Conservation (phyloP, 2,888 invertebrate species). For the Fissipunctia ypsillon region DNA sequence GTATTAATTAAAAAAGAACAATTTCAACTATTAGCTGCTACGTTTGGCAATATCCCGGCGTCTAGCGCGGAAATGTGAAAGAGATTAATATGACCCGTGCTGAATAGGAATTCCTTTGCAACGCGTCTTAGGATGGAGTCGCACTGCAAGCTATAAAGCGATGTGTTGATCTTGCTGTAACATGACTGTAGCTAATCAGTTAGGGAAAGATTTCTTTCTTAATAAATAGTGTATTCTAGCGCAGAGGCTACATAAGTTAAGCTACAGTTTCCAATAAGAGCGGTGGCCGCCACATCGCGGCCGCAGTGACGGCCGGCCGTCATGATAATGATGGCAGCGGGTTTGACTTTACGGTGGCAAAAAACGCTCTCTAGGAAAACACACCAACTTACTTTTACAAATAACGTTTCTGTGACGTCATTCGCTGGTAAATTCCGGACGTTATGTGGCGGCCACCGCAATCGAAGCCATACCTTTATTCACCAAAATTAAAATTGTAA, state of each 20-base stretch:
- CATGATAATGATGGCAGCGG: not conserved
- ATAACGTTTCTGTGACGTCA: too few relatives aligned
- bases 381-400: too few relatives aligned
- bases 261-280: too few relatives aligned
- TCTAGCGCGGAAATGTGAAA: constrained; percentile 82
- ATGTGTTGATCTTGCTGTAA: not conserved
- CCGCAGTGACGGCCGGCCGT: not conserved
- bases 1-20: constrained; percentile 83
- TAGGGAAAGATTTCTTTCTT: not conserved
- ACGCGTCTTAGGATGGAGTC: constrained; percentile 70
- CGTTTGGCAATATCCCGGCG: constrained; percentile 78
- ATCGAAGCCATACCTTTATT: too few relatives aligned
- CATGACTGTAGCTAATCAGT: not conserved
- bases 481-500: not conserved
- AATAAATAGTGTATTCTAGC: not conserved
- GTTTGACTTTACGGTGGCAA: too few relatives aligned
- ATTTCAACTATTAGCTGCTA: constrained; percentile 81
- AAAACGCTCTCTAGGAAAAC: too few relatives aligned
- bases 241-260: not conserved
- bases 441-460: too few relatives aligned
- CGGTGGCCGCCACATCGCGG: too few relatives aligned
- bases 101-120: constrained; percentile 83
- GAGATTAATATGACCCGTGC: constrained; percentile 85
- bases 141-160: constrained; percentile 60
- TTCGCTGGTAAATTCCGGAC: too few relatives aligned